Evolutionary conservation across 1,140 invertebrate species (phyloP), one percentile per base, ranked within the genome.

Genomic region (Prorops nasuta): DNA sequence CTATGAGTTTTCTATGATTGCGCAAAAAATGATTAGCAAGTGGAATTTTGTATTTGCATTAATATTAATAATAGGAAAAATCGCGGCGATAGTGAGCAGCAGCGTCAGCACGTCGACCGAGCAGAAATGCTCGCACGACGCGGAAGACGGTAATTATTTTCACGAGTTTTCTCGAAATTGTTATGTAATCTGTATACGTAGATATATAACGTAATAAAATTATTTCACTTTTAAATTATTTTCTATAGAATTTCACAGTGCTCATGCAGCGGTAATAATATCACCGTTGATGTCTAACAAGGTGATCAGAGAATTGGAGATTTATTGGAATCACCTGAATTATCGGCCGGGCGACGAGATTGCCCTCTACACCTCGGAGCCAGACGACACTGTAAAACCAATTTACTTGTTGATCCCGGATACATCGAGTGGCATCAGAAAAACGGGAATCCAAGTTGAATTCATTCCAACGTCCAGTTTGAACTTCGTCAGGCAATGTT

Each of bases 271-370:
- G 10, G 18, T 71, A 28, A 44, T 68, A 7, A 54, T 71, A 19
- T 71, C 68, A 9, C 64, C 68, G 3, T 35, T 66, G 21, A 54
- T 64, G 28, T 54, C 61, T 4, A n/a, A 6, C 0, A 32, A 43
- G 2, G 49, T 46, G 43, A 66, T 58, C 6, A 52, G 63, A 14
- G 64, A 69, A 49, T 60, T 71, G 16, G 58, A 64, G 19, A 62
- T 71, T 47, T 68, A 71, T 49, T 71, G 68, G 68, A 66, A 57
- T 19, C 64, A 68, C 43, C 12, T 49, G n/a, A 55, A 58, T 15
- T 34, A 60, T 36, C 41, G 24, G n/a, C 22, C 41, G 6, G 56
- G 58, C 16, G 68, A 71, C 36, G 42, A 24, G 21, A 58, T 71
- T 20, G 54, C 51, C 14, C 44, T 68, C 28, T 64, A 60, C 37